Evolutionary conservation across 2,113 vertebrate species (phyloP), one percentile per base, ranked within the genome.

Genomic region (Gavia stellata): DNA sequence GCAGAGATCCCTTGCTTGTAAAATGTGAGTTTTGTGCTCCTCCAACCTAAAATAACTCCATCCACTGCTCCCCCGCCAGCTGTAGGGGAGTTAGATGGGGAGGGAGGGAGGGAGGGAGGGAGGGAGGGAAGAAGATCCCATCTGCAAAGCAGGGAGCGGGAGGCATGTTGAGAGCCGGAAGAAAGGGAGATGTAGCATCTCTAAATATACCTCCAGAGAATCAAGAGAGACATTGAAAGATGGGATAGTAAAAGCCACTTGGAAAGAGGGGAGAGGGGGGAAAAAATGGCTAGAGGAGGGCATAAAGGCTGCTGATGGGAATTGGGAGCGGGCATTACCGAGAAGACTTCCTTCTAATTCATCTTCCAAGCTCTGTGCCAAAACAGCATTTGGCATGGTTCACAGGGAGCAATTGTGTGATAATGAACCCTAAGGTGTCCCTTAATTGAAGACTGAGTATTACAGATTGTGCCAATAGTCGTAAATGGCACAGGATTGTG

Each of bases 391-490:
- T 99, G 99, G 98, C 98, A 98, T 98, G 98, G 98, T 98, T 99
- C 98, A 97, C 98, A 98, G 98, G 98, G 98, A 98, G 98, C 98
- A 98, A 98, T 97, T 98, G 98, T 98, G 98, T 98, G 98, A 98
- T 99, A 98, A 99, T 99, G 98, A 99, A 98, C 98, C 98, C 98
- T 97, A 98, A 99, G 99, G 98, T 99, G 99, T 99, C 98, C 98
- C 97, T 98, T 99, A 99, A 99, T 99, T 99, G 98, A 99, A 98
- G 98, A 98, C 97, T 98, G 98, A 98, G 98, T 96, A 97, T 98
- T 98, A 98, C 89, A 98, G 98, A 98, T 98, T 97, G 97, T 98
- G 98, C 98, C 98, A 98, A 96, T 97, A 96, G 97, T 98, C 98
- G 96, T 99, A 99, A 99, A 98, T 98, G 98, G 98, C 47, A 63